Evolutionary conservation across 1,140 invertebrate genomes (phyloP), one percentile per base, ranked within the genome.

Genomic region (Drosophila ironensis): DNA sequence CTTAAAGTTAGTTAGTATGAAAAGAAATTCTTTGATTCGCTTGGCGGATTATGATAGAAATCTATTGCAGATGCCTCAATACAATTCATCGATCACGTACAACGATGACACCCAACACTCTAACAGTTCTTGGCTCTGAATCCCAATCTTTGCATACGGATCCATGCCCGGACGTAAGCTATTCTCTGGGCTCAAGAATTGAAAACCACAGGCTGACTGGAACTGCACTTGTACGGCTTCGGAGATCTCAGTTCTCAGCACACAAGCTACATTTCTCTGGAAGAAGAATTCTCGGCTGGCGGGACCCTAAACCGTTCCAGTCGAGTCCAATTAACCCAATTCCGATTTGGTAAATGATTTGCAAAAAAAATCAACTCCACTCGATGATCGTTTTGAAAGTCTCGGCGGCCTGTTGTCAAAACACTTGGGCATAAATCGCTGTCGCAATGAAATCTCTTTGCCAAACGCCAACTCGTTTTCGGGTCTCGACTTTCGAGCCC

Each of bases 291-390:
- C 40, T 38, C 47, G 33, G 12, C 16, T 56, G 33, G 9, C 33
- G 25, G 45, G 64, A 56, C 41, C 53, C 57, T 61, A 27, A 20
- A 66, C 50, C 52, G 56, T 56, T 75, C 61, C 35, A 57, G 24
- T 50, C 64, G 38, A 69, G 41, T 25, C 45, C 76, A 82, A 81
- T 81, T 84, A 84, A 84, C 78, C 72, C 68, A 82, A 82, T 81
- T 76, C 61, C 25, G 24, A 57, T 72, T 69, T 68, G 72, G 44
- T 38, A 64, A 64, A 70, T 70, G 33, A 54, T 68, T 68, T 70
- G 64, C 66, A 57, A 74, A 68, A 75, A 80, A 73, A 59, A 48
- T 14, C 17, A 17, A n/a, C n/a, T 12, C 30, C 11, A 12, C 20
- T 48, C 44, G 37, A 50, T 42, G 24, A 41, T 63, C 20, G 56